phyloP scores from a whole-genome alignment of 2,113 vertebrate genomes.

The Pseudonaja textilis region DNA sequence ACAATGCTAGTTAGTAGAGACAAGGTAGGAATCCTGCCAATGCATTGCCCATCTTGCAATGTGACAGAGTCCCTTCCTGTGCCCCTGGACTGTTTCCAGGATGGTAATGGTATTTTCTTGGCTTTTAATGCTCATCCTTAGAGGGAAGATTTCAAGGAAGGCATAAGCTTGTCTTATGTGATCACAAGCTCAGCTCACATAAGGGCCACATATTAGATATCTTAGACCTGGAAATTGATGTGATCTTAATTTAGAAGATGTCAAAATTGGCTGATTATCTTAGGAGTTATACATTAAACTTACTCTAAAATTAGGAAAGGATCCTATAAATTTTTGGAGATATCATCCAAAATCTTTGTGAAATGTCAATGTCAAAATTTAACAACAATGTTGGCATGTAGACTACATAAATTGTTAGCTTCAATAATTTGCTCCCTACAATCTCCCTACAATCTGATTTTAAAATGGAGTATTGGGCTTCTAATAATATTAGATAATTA shows the following conservation, averaged over 20 bases:
- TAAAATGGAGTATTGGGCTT: background rate
- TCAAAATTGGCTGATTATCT: background rate
- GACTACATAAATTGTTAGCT: background rate
- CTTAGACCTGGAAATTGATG: background rate
- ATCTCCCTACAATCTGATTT: background rate
- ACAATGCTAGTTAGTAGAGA: background rate
- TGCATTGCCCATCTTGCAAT: background rate
- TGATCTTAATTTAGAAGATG: background rate
- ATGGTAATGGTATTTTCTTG: background rate
- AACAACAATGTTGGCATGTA: background rate
- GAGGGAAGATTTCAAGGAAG: background rate
- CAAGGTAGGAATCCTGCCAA: background rate
- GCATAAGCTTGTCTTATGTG: background rate
- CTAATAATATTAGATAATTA: background rate
- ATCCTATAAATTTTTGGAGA: background rate
- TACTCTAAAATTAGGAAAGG: background rate
- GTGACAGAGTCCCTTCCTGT: background rate
- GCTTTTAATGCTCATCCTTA: background rate
- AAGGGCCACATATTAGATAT: background rate
- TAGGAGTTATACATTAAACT: background rate
- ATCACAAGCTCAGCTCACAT: background rate
- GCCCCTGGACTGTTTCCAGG: background rate
- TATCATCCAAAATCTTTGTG: background rate
- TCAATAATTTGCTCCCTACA: background rate
- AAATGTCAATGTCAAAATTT: background rate